These are phyloP conservation scores for Bovichtus variegatus DNA, from an alignment of 2,797 vertebrate genomes.

Conservation along the genomic window DNA sequence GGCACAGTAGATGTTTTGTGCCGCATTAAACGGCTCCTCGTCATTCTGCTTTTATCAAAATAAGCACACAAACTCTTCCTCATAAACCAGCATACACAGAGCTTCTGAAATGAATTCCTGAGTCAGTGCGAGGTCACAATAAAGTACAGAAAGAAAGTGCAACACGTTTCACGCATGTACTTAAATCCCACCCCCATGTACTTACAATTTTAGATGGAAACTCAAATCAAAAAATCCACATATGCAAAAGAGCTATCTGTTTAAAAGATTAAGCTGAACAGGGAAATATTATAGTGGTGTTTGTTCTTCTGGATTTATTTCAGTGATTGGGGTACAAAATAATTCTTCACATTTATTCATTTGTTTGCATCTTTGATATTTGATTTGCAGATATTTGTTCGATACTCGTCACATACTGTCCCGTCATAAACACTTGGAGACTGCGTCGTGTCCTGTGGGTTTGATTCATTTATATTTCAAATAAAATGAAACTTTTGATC, in stretches of 20 bases:
- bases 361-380: not conserved
- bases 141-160: too few species aligned
- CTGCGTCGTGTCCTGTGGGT: not conserved
- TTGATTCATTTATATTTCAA: not conserved
- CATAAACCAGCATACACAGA: not conserved
- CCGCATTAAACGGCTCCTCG: slow-evolving; percentile 2
- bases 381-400: not conserved
- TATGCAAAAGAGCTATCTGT: not conserved
- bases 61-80: not conserved
- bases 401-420: not conserved
- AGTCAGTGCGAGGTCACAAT: not conserved
- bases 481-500: not conserved
- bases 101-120: not conserved
- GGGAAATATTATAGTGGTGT: not conserved
- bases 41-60: slow-evolving; percentile 7
- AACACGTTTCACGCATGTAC: not conserved
- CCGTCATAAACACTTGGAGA: not conserved
- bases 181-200: not conserved
- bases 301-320: not conserved
- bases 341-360: not conserved
- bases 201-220: not conserved
- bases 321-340: not conserved
- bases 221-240: not conserved
- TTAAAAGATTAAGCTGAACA: not conserved
- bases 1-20: slow-evolving; percentile 7